These are phyloP conservation scores for Lepus americanus DNA, from an alignment of 2,113 vertebrate species.

Conservation along the genomic window DNA sequence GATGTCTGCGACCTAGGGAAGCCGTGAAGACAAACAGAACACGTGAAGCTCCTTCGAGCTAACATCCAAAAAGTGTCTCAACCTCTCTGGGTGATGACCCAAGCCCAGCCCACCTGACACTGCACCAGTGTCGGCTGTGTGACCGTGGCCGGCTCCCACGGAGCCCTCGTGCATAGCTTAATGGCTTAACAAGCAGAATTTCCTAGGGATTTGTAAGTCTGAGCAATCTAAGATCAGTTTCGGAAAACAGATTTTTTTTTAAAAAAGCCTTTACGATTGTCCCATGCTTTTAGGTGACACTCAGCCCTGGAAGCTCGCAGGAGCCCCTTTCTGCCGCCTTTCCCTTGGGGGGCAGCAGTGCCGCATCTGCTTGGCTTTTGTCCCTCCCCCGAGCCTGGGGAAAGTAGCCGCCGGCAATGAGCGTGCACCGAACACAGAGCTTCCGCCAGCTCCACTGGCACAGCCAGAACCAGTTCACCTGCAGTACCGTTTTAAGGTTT, in stretches of 20 bases:
- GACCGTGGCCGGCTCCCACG: neutral
- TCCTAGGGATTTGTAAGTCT: neutral
- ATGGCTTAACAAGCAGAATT: neutral
- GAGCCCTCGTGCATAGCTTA: neutral
- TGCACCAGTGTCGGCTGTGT: neutral
- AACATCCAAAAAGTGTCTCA: neutral
- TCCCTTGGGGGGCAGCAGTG: conserved; percentile 43
- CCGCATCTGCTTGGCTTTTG: neutral
- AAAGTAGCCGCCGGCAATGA: neutral
- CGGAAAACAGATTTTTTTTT: neutral
- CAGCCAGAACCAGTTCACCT: neutral
- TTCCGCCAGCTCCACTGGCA: neutral
- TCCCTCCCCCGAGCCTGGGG: neutral
- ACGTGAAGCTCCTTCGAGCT: neutral
- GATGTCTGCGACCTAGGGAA: conserved; percentile 94
- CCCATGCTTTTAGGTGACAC: neutral
- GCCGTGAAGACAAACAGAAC: conserved; percentile 50
- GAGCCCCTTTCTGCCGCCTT: neutral
- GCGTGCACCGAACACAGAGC: neutral
- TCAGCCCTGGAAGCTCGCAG: neutral
- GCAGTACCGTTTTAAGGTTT: neutral
- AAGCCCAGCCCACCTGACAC: neutral
- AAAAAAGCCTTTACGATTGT: neutral
- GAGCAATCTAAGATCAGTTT: neutral
- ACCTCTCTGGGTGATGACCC: neutral